These are phyloP conservation scores for Limulus polyphemus DNA, from an alignment of 2,888 invertebrate genomes.

Conservation along the genomic window DNA sequence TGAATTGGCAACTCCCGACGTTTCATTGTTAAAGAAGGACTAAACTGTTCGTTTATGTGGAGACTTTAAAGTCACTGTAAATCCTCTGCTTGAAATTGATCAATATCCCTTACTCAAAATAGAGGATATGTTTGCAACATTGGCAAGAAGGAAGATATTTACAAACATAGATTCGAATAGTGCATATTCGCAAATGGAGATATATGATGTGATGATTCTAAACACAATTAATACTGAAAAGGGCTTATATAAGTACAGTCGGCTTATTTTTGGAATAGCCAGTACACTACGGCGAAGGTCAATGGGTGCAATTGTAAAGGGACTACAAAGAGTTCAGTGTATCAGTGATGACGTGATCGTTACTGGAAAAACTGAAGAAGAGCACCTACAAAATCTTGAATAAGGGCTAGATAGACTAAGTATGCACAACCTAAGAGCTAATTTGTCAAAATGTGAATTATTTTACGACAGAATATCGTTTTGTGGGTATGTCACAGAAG, in stretches of 20 bases:
- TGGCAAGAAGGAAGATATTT: not conserved
- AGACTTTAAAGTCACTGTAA: not conserved
- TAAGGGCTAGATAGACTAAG: not conserved
- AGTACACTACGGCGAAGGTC: too few species aligned
- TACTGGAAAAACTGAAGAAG: not conserved
- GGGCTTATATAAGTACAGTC: not conserved
- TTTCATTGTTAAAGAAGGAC: not conserved
- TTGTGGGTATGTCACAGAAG: too few species aligned
- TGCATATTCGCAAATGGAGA: not conserved
- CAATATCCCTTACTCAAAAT: not conserved
- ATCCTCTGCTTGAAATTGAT: not conserved
- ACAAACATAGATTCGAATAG: not conserved
- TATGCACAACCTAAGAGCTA: too few species aligned
- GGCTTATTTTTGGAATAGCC: not conserved
- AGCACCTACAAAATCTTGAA: not conserved
- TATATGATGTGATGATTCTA: not conserved
- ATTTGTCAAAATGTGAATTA: too few species aligned
- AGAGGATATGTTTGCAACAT: not conserved
- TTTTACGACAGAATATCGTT: too few species aligned
- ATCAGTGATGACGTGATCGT: not conserved
- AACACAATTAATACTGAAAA: not conserved
- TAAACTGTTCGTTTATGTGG: not conserved
- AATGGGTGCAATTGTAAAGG: not conserved
- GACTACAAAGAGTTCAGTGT: not conserved
- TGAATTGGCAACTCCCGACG: not conserved